Percentiles rank a stretch among this genome's conserved stretches.
These are phyloP conservation scores for Tetrapedia diversipes DNA, from an alignment of 2,888 invertebrate species.

Conservation along the genomic window DNA sequence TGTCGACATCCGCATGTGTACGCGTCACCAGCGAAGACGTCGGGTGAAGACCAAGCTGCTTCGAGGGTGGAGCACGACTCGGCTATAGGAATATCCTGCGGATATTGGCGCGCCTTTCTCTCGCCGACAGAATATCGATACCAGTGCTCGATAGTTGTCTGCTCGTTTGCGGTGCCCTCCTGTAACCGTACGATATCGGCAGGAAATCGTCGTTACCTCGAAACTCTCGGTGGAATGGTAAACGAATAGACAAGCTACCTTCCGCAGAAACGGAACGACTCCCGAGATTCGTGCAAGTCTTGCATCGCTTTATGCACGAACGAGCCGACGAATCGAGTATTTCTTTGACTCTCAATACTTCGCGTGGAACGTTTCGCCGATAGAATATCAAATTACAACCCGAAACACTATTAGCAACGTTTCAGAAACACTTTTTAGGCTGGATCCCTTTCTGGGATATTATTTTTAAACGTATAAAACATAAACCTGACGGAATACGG, in stretches of 20 bases:
- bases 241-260: constrained; percentile 37
- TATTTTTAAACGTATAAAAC: too few relatives aligned
- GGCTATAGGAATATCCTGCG: constrained; percentile 43
- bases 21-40: constrained; percentile 7
- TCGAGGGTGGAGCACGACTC: background rate
- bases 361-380: background rate
- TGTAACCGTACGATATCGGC: constrained; percentile 50
- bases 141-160: constrained; percentile 50
- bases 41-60: background rate
- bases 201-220: constrained; percentile 49
- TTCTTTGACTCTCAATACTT: constrained; percentile 6
- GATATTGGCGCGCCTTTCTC: constrained; percentile 56
- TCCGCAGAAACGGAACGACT: background rate
- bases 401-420: constrained; percentile 10
- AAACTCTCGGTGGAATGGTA: constrained; percentile 46
- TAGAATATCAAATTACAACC: constrained; percentile 17
- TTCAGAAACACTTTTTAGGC: background rate
- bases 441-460: background rate
- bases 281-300: constrained; percentile 20
- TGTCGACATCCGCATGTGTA: background rate
- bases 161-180: constrained; percentile 35
- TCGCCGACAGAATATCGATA: constrained; percentile 57
- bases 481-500: too few relatives aligned
- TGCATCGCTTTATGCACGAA: background rate
- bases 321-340: constrained; percentile 9